phyloP scores from a whole-genome alignment of 1,140 invertebrate species.

The Trachelipus rathkii region DNA sequence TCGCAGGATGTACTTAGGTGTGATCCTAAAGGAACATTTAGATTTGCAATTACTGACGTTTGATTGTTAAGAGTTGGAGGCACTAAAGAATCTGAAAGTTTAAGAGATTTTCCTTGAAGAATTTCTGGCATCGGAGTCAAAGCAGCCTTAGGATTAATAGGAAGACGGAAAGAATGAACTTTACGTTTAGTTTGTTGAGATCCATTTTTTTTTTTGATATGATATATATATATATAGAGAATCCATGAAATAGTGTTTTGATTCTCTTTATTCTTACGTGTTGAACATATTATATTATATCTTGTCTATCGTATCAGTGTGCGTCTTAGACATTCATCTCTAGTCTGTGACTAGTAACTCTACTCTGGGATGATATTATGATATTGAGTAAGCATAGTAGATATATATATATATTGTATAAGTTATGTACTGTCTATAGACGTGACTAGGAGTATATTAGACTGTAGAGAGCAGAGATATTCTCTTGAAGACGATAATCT shows the following conservation, averaged over 20 bases:
- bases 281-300: too few species aligned
- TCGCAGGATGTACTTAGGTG: constrained; percentile 37
- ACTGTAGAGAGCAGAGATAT: too few species aligned
- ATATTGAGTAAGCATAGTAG: too few species aligned
- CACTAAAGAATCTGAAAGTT: constrained; percentile 21
- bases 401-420: too few species aligned
- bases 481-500: too few species aligned
- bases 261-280: constrained; percentile 16
- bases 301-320: too few species aligned
- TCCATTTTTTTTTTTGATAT: constrained; percentile 11
- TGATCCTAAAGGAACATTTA: constrained; percentile 24
- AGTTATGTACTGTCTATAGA: too few species aligned
- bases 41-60: constrained; percentile 11
- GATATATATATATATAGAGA: too few species aligned
- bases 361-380: too few species aligned
- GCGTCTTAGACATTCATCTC: too few species aligned
- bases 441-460: too few species aligned
- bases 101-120: constrained; percentile 25
- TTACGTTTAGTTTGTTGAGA: constrained; percentile 29
- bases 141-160: constrained; percentile 31
- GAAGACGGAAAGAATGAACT: constrained; percentile 37
- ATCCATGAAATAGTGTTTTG: constrained; percentile 18
- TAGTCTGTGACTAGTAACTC: too few species aligned
- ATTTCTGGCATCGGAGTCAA: constrained; percentile 26
- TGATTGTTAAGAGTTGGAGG: not conserved